A percentile compares a stretch with the other conserved stretches of the same genome.
phyloP scores from a whole-genome alignment of 2,797 vertebrate species.

The Linurgus olivaceus region DNA sequence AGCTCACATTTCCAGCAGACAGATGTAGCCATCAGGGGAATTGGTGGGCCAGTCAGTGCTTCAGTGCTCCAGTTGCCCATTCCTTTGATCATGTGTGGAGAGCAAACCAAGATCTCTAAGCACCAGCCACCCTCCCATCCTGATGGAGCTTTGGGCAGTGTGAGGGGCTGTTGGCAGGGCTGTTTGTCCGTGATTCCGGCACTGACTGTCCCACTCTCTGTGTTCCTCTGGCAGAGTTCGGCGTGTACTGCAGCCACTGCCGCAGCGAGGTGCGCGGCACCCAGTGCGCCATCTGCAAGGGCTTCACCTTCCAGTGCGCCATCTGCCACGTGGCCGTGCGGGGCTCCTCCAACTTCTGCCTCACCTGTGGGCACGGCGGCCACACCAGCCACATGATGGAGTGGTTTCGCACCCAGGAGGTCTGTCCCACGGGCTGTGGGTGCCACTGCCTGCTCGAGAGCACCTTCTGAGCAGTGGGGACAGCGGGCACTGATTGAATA shows the following conservation, averaged over 20 bases:
- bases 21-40: not conserved
- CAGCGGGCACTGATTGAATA: rapidly evolving
- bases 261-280: slow-evolving; percentile 91
- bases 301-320: slow-evolving; percentile 95
- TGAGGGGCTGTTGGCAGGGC: rapidly evolving
- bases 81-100: rapidly evolving
- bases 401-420: slow-evolving; percentile 94
- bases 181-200: rapidly evolving
- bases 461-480: slow-evolving; percentile 79
- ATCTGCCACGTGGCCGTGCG: slow-evolving; percentile 95
- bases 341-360: slow-evolving; percentile 96
- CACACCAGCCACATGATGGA: slow-evolving; percentile 99
- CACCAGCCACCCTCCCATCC: rapidly evolving
- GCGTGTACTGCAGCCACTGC: slow-evolving; percentile 95
- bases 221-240: slow-evolving; percentile 83
- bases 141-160: not conserved
- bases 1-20: rapidly evolving
- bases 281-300: slow-evolving; percentile 92
- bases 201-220: rapidly evolving
- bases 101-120: not conserved
- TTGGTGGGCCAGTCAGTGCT: not conserved
- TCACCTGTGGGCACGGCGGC: slow-evolving; percentile 92
- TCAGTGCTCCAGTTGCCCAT: rapidly evolving
- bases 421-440: slow-evolving; percentile 94
- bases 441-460: slow-evolving; percentile 94